Evolutionary conservation across 2,888 invertebrate species (phyloP).

Genomic region (Chaetogeoica ovagalla): DNA sequence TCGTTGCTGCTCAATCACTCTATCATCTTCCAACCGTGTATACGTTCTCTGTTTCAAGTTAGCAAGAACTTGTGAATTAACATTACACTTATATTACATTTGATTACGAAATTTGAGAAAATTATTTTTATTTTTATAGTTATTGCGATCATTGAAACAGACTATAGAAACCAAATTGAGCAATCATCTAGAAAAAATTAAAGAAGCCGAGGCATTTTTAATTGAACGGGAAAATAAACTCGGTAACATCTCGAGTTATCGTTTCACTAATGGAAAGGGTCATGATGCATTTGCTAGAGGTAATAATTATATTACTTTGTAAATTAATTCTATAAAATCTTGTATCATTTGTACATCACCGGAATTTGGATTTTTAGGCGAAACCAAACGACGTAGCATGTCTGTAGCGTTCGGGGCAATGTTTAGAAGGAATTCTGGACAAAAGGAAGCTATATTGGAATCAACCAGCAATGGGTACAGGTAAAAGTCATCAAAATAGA

Average conservation of each 20-base stretch:
- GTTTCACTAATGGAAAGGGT: slow-evolving; percentile 6
- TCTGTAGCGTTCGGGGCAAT: slow-evolving; percentile 76
- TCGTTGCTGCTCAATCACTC: slow-evolving; percentile 85
- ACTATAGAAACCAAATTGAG: slow-evolving; percentile 75
- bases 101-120: not conserved
- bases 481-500: not conserved
- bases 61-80: slow-evolving; percentile 57
- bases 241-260: slow-evolving; percentile 58
- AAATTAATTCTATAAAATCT: not conserved
- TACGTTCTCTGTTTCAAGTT: slow-evolving; percentile 89
- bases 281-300: slow-evolving; percentile 49
- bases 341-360: not conserved
- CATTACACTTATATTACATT: not conserved
- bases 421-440: slow-evolving; percentile 66
- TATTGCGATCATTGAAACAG: slow-evolving; percentile 78
- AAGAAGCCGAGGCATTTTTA: slow-evolving; percentile 77
- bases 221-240: slow-evolving; percentile 78
- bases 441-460: slow-evolving; percentile 52
- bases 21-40: slow-evolving; percentile 83
- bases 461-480: slow-evolving; percentile 52
- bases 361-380: slow-evolving; percentile 33
- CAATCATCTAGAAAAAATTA: slow-evolving; percentile 69
- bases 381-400: slow-evolving; percentile 73
- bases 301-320: not conserved
- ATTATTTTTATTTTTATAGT: slow-evolving; percentile 61